Conservation (phyloP, 1,140 invertebrate genomes). For the Calycopis cecrops region DNA sequence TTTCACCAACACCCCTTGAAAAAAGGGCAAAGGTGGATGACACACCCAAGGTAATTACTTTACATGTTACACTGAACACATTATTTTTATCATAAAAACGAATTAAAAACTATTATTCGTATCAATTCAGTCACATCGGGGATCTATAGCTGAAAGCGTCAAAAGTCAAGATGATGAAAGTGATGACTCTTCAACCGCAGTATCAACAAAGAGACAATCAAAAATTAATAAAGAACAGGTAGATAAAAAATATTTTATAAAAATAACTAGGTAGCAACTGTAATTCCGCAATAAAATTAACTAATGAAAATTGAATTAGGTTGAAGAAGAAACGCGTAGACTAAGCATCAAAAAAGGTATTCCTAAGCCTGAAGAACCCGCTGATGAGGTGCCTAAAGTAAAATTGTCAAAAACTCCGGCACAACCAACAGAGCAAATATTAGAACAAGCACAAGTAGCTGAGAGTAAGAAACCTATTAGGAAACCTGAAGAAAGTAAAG, state of each 20-base stretch:
- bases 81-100: not conserved
- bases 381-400: conserved; percentile 69
- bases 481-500: conserved; percentile 56
- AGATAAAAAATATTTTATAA: not conserved
- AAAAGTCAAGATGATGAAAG: conserved; percentile 59
- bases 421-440: conserved; percentile 64
- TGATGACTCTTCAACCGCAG: conserved; percentile 56
- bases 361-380: conserved; percentile 74
- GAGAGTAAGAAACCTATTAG: conserved; percentile 50
- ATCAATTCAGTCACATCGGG: conserved; percentile 52
- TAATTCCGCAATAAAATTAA: not conserved
- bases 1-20: conserved; percentile 65
- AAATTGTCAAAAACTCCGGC: conserved; percentile 68
- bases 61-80: conserved; percentile 31
- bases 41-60: conserved; percentile 58
- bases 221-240: conserved; percentile 62
- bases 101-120: conserved; percentile 13
- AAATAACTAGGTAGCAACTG: not conserved
- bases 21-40: conserved; percentile 66
- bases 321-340: conserved; percentile 65
- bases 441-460: conserved; percentile 57
- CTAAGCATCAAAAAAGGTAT: conserved; percentile 70
- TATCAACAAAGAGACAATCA: conserved; percentile 52
- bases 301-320: conserved; percentile 44
- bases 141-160: conserved; percentile 56